Conservation (phyloP, 2,888 invertebrate genomes). For the Cynaeus angustus region DNA sequence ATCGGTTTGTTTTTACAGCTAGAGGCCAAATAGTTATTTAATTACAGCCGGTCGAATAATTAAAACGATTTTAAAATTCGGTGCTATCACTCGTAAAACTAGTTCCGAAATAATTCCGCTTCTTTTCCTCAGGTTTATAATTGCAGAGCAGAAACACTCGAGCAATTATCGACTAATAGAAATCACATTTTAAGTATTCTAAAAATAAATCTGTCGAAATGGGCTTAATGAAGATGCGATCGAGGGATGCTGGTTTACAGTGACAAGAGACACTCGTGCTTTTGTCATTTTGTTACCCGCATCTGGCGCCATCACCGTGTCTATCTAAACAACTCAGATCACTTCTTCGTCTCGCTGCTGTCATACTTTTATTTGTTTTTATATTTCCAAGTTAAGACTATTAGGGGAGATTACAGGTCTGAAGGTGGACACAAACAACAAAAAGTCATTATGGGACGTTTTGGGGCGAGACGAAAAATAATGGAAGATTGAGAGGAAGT, state of each 20-base stretch:
- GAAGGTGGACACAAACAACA: constrained; percentile 32
- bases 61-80: too few species aligned
- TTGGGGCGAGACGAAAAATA: not conserved
- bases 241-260: constrained; percentile 55
- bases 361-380: constrained; percentile 54
- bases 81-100: not conserved
- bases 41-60: too few species aligned
- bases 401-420: constrained; percentile 45
- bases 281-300: constrained; percentile 54
- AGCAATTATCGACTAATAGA: constrained; percentile 58
- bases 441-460: constrained; percentile 18
- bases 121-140: constrained; percentile 6
- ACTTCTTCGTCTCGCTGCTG: constrained; percentile 55
- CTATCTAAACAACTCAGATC: constrained; percentile 62
- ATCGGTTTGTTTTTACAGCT: too few species aligned
- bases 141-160: constrained; percentile 41
- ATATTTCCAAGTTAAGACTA: constrained; percentile 44
- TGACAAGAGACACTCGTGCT: constrained; percentile 62
- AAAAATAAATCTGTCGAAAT: constrained; percentile 65
- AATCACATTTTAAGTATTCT: constrained; percentile 61
- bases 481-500: too few species aligned
- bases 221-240: constrained; percentile 55
- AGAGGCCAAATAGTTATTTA: too few species aligned
- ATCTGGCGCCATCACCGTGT: constrained; percentile 61
- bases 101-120: constrained; percentile 3